These are phyloP conservation scores for Dendrolimus kikuchii DNA, from an alignment of 1,140 invertebrate species.

Conservation along the genomic window DNA sequence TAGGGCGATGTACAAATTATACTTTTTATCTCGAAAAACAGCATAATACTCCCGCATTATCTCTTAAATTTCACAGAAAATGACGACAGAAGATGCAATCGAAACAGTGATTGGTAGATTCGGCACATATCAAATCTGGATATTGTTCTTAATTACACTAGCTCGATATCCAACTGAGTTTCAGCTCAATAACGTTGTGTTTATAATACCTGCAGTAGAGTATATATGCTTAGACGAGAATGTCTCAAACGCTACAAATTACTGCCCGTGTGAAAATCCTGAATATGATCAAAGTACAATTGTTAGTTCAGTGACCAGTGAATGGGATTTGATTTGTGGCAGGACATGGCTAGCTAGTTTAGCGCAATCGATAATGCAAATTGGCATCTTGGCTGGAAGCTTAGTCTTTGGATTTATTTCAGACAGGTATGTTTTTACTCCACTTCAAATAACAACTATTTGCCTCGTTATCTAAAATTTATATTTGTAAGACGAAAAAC, in stretches of 20 bases:
- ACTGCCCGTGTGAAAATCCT: constrained; percentile 56
- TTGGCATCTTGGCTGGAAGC: constrained; percentile 69
- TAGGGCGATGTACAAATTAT: not conserved
- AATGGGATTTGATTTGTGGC: constrained; percentile 72
- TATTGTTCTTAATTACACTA: constrained; percentile 75
- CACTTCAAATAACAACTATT: too few species aligned
- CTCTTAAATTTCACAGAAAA: too few species aligned
- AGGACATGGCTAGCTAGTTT: constrained; percentile 62
- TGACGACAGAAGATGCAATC: constrained; percentile 35
- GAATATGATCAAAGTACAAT: constrained; percentile 63
- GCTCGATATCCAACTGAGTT: constrained; percentile 79
- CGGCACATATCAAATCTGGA: constrained; percentile 54
- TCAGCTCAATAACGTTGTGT: constrained; percentile 78
- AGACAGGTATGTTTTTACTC: constrained; percentile 48
- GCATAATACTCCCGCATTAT: too few species aligned
- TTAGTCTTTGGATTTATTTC: constrained; percentile 68
- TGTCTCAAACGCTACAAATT: constrained; percentile 44
- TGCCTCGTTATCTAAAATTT: too few species aligned
- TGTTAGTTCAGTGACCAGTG: constrained; percentile 62
- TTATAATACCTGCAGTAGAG: constrained; percentile 76
- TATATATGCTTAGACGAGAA: constrained; percentile 72
- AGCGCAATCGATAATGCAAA: constrained; percentile 68
- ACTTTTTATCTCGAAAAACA: too few species aligned
- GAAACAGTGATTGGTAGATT: constrained; percentile 46
- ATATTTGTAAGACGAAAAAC: too few species aligned